These are phyloP conservation scores for Trichomycterus rosablanca DNA, from an alignment of 2,113 vertebrate species.

Conservation along the genomic window DNA sequence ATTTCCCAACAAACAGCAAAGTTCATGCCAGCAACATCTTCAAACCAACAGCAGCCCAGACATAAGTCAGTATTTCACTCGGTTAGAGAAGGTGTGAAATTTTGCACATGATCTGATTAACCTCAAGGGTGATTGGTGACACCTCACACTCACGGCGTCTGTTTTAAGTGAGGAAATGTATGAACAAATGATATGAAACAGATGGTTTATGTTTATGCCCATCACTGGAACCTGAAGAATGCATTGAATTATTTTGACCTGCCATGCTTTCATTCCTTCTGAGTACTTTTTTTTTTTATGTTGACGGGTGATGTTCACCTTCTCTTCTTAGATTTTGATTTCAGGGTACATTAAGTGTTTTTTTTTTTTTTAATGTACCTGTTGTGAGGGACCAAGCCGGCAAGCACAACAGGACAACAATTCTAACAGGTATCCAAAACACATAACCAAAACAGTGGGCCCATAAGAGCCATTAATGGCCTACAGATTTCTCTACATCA, in stretches of 20 bases:
- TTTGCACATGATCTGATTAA: slow-evolving; percentile 4
- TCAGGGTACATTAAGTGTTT: background rate
- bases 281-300: background rate
- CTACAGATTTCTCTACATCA: too few relatives aligned
- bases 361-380: background rate
- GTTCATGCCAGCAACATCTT: slow-evolving; percentile 10
- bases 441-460: too few relatives aligned
- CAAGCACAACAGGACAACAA: too few relatives aligned
- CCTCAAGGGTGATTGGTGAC: background rate
- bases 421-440: too few relatives aligned
- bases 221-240: background rate
- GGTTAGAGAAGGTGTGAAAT: background rate
- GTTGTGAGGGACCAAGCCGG: too few relatives aligned
- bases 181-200: too few relatives aligned
- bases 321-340: background rate
- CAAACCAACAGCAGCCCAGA: slow-evolving; percentile 4
- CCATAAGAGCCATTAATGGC: too few relatives aligned
- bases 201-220: too few relatives aligned
- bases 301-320: background rate
- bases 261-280: background rate
- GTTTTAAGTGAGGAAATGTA: slow-evolving; percentile 7
- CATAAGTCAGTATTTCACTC: background rate
- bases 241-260: background rate
- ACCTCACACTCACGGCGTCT: background rate
- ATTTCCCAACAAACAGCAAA: too few relatives aligned